Percentiles rank a stretch among this genome's conserved stretches.
Evolutionary conservation across 2,888 invertebrate species (phyloP).

Genomic region (Pyrochroa serraticornis): DNA sequence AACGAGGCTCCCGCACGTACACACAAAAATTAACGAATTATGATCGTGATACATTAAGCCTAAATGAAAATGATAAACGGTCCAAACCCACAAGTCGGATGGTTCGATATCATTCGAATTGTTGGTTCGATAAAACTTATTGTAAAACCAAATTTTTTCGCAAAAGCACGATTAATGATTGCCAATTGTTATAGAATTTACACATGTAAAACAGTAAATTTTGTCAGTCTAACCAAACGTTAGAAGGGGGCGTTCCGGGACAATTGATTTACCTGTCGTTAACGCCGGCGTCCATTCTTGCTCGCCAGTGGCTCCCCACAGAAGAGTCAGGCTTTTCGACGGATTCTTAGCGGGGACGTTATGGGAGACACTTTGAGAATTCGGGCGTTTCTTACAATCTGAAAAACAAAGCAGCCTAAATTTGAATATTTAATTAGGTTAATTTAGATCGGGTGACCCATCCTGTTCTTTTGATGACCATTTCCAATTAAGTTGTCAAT

Average conservation of each 20-base stretch:
- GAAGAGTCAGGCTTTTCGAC: slow-evolving; percentile 67
- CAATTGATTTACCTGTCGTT: slow-evolving; percentile 79
- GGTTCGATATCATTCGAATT: not conserved
- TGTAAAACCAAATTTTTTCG: slow-evolving; percentile 17
- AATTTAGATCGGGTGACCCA: no score
- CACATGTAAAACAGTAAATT: slow-evolving; percentile 20
- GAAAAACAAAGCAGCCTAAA: slow-evolving; percentile 21
- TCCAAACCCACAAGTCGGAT: no score
- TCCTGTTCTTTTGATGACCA: no score
- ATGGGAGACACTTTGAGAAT: slow-evolving; percentile 54
- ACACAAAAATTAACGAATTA: slow-evolving; percentile 14
- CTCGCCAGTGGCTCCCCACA: slow-evolving; percentile 96
- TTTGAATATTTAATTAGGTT: slow-evolving; percentile 2
- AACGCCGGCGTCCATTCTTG: slow-evolving; percentile 97
- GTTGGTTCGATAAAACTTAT: slow-evolving; percentile 15
- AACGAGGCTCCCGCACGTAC: slow-evolving; percentile 13
- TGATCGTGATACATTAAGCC: slow-evolving; percentile 17
- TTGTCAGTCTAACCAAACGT: not conserved
- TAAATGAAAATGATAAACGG: slow-evolving; percentile 15
- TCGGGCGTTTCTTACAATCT: slow-evolving; percentile 58
- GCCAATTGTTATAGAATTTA: slow-evolving; percentile 18
- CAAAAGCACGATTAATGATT: slow-evolving; percentile 25
- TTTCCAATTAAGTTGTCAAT: no score
- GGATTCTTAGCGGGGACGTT: slow-evolving; percentile 50
- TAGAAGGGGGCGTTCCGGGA: not conserved